Conservation (phyloP, 2,888 invertebrate species). For the Eustalomyia histrio region DNA sequence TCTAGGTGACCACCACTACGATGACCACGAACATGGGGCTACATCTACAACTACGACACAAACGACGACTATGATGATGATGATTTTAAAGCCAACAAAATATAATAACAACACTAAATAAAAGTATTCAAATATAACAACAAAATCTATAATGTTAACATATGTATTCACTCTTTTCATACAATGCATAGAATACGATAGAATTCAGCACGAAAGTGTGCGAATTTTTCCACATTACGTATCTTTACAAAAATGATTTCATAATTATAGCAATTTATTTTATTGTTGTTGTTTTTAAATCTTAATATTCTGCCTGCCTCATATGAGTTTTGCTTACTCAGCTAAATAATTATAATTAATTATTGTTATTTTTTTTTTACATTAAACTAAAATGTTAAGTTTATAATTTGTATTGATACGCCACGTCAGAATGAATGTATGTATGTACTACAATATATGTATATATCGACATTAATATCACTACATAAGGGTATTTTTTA, state of each 20-base stretch:
- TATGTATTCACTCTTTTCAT: not conserved
- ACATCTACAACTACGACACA: conserved; percentile 8
- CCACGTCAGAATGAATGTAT: conserved; percentile 31
- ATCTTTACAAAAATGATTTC: conserved; percentile 51
- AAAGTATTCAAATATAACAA: conserved; percentile 23
- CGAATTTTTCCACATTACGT: conserved; percentile 51
- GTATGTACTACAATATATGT: conserved; percentile 9
- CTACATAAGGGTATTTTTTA: too few species aligned
- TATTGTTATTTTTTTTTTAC: not conserved
- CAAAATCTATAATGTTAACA: not conserved
- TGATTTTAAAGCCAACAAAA: conserved; percentile 5
- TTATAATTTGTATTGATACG: conserved; percentile 22
- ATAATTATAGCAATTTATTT: conserved; percentile 38
- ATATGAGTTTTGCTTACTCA: conserved; percentile 38
- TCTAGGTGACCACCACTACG: conserved; percentile 6
- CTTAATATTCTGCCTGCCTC: not conserved
- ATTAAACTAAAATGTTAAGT: not conserved
- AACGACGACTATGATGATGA: conserved; percentile 19
- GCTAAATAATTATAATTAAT: not conserved
- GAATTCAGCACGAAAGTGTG: conserved; percentile 34
- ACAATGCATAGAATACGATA: conserved; percentile 12
- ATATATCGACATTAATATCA: not conserved
- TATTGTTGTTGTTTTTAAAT: conserved; percentile 15
- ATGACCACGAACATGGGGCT: not conserved
- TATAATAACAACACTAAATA: conserved; percentile 17